Evolutionary conservation across 2,797 vertebrate genomes (phyloP), one percentile per base, ranked within the genome.

Genomic region (Nannoperca australis): DNA sequence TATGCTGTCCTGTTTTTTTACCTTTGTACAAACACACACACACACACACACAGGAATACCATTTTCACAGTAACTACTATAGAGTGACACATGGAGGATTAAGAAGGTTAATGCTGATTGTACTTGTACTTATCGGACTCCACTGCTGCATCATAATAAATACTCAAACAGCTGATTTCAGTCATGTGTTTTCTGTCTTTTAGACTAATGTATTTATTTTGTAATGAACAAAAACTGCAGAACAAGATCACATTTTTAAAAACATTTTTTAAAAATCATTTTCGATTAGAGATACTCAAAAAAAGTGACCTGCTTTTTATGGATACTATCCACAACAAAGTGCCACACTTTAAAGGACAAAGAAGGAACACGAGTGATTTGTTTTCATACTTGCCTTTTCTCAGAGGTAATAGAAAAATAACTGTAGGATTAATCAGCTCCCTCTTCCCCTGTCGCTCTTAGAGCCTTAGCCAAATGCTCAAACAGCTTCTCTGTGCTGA

Each of bases 401-500:
- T 51, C 7, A 20, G 34, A 62, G 7, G 15, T 5, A 66, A 53
- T 13, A 11, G 2, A 20, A 73, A 40, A 53, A 30, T 47, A 17
- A 38, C 10, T 2, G 9, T 22, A 22, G 50, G 45, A 75, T 62
- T n/a, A 70, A 63, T 55, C 44, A 54, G 67, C 64, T 70, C 27
- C 24, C 20, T 84, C 60, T 70, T 72, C 50, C 20, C 45, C 27
- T n/a, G 12, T 45, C 50, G 65, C 38, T 75, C 61, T 73, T 10
- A 44, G 20, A 79, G 62, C 34, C 54, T 54, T 45, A 22, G 68
- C 83, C 85, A 85, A 89, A 81, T 89, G 86, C 65, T 84, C 70
- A 60, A 85, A 83, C 86, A 88, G 87, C 84, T 73, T 86, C 82
- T 86, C 45, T 0, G 34, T 56, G 74, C 84, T 92, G 86, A 91